These are phyloP conservation scores for Heterodera schachtii DNA, from an alignment of 1,140 invertebrate species.

Conservation along the genomic window DNA sequence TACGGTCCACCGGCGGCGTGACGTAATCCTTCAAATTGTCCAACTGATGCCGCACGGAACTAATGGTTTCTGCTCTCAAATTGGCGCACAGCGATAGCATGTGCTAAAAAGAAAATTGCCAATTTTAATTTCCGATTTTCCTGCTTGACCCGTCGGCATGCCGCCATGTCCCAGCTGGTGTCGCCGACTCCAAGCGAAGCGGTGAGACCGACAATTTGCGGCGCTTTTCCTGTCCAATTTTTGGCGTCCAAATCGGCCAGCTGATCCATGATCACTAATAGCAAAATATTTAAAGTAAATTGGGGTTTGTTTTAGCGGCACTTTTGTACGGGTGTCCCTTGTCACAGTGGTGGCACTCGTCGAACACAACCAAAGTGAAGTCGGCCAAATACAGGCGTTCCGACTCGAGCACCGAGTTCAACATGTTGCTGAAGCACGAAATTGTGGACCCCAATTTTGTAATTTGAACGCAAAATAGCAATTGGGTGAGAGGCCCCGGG, in stretches of 20 bases:
- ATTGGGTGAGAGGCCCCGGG: too few relatives aligned
- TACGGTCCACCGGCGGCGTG: slow-evolving; percentile 39
- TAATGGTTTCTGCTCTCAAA: slow-evolving; percentile 39
- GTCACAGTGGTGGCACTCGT: slow-evolving; percentile 54
- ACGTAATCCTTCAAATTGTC: slow-evolving; percentile 38
- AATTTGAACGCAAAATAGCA: too few relatives aligned
- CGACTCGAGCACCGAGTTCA: slow-evolving; percentile 41
- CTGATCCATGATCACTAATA: slow-evolving; percentile 50
- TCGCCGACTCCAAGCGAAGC: slow-evolving; percentile 53
- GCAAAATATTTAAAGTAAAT: slow-evolving; percentile 1
- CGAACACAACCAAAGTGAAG: slow-evolving; percentile 53
- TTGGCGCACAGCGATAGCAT: slow-evolving; percentile 39
- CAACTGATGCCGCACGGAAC: slow-evolving; percentile 38
- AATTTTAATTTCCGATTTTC: not conserved
- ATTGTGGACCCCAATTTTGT: too few relatives aligned
- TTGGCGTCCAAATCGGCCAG: slow-evolving; percentile 22
- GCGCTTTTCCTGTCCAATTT: not conserved
- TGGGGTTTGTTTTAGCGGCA: not conserved
- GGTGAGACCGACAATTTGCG: slow-evolving; percentile 55
- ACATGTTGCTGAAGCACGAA: slow-evolving; percentile 48
- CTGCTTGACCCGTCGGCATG: slow-evolving; percentile 1
- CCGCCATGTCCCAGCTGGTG: slow-evolving; percentile 24
- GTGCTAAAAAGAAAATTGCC: too few relatives aligned
- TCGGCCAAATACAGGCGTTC: slow-evolving; percentile 46
- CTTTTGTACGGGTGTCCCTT: slow-evolving; percentile 50